Percentiles rank a stretch among this genome's conserved stretches.
Conservation (phyloP, 1,140 invertebrate genomes). For the Popillia japonica region DNA sequence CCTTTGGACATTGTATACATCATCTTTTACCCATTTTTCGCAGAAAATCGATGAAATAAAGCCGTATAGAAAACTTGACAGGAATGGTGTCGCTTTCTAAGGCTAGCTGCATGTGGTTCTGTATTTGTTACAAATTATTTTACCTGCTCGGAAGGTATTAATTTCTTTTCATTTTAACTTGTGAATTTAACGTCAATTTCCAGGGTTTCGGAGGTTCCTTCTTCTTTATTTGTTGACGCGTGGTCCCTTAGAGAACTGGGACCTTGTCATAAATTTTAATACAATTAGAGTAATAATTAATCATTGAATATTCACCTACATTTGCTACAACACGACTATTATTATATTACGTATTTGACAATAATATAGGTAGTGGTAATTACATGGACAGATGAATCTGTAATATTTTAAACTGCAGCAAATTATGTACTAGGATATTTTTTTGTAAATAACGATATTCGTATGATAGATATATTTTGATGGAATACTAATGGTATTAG, state of each 20-base stretch:
- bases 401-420: neutral
- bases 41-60: conserved; percentile 43
- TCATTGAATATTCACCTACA: neutral
- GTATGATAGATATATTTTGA: neutral
- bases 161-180: conserved; percentile 35
- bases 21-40: conserved; percentile 41
- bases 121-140: conserved; percentile 46
- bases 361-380: neutral
- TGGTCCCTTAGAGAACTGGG: neutral
- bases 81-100: conserved; percentile 40
- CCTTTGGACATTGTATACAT: conserved; percentile 37
- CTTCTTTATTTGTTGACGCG: conserved; percentile 6
- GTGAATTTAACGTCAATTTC: conserved; percentile 29
- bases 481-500: neutral
- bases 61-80: conserved; percentile 39
- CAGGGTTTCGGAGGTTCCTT: neutral
- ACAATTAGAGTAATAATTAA: neutral
- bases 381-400: neutral
- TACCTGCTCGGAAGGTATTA: conserved; percentile 40
- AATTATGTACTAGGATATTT: neutral
- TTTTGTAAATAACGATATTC: neutral
- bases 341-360: neutral
- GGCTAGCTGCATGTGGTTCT: conserved; percentile 31
- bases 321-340: neutral
- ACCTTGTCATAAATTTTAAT: neutral